Conservation (phyloP, 2,113 vertebrate genomes). For the Ptilorrhoa leucosticta region DNA sequence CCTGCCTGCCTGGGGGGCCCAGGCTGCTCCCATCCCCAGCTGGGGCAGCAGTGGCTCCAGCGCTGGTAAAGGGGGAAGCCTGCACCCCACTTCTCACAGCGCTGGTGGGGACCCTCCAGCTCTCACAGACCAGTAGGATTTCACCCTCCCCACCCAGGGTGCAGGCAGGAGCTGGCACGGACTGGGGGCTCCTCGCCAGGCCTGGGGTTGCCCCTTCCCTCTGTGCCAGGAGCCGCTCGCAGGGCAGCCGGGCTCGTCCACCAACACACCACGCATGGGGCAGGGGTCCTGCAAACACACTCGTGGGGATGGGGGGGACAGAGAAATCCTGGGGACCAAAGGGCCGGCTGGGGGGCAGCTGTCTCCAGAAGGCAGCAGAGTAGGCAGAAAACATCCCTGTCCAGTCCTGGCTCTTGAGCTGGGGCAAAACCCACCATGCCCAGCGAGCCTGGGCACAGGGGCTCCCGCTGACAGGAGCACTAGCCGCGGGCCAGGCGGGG, state of each 20-base stretch:
- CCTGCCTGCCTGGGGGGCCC: background rate
- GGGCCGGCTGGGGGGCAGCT: background rate
- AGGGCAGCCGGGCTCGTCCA: background rate
- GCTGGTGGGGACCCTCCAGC: background rate
- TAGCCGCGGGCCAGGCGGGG: constrained; percentile 86
- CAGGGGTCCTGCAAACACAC: constrained; percentile 45
- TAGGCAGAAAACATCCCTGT: constrained; percentile 39
- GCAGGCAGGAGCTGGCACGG: background rate
- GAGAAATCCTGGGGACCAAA: constrained; percentile 24
- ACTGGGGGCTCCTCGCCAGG: background rate
- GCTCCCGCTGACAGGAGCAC: background rate
- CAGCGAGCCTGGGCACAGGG: background rate
- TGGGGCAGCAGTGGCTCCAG: background rate
- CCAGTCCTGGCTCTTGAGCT: background rate
- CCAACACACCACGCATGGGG: constrained; percentile 30
- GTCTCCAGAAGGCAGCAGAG: constrained; percentile 54
- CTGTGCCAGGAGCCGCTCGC: background rate
- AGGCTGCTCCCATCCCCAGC: background rate
- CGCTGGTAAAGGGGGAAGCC: constrained; percentile 15
- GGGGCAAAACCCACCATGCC: background rate
- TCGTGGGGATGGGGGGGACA: background rate
- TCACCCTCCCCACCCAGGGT: background rate
- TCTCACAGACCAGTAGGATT: background rate
- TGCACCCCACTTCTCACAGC: constrained; percentile 47
- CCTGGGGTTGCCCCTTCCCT: background rate